Evolutionary conservation across 2,113 vertebrate species (phyloP).

Genomic region (Oxyura jamaicensis): DNA sequence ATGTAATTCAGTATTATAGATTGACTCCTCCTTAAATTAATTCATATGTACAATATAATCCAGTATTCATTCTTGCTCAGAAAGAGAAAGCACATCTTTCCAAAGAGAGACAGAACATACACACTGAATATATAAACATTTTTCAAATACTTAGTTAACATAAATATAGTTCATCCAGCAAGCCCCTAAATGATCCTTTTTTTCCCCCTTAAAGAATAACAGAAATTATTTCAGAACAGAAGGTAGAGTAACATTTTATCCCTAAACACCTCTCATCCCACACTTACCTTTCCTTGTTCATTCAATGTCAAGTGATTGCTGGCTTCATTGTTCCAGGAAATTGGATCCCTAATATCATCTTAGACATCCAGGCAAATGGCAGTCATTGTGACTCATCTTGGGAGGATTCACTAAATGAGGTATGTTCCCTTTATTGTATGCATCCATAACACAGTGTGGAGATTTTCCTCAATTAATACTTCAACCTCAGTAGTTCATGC

Average conservation of each 20-base stretch:
- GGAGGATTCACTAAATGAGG: constrained; percentile 87
- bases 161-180: not conserved
- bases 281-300: not conserved
- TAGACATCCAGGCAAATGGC: constrained; percentile 85
- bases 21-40: not conserved
- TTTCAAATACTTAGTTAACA: not conserved
- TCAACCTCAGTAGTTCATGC: not conserved
- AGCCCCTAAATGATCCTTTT: not conserved
- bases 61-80: not conserved
- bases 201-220: not conserved
- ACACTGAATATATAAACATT: not conserved
- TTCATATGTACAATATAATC: not conserved
- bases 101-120: not conserved
- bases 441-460: not conserved
- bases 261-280: not conserved
- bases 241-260: not conserved
- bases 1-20: not conserved
- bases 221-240: not conserved
- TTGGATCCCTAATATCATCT: constrained; percentile 78
- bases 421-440: constrained; percentile 45
- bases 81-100: not conserved
- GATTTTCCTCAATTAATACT: not conserved
- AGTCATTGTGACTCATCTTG: constrained; percentile 85
- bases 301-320: not conserved
- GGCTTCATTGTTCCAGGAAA: constrained; percentile 72